Evolutionary conservation across 1,140 invertebrate species (phyloP), one percentile per base, ranked within the genome.

Genomic region (Metaphire vulgaris): DNA sequence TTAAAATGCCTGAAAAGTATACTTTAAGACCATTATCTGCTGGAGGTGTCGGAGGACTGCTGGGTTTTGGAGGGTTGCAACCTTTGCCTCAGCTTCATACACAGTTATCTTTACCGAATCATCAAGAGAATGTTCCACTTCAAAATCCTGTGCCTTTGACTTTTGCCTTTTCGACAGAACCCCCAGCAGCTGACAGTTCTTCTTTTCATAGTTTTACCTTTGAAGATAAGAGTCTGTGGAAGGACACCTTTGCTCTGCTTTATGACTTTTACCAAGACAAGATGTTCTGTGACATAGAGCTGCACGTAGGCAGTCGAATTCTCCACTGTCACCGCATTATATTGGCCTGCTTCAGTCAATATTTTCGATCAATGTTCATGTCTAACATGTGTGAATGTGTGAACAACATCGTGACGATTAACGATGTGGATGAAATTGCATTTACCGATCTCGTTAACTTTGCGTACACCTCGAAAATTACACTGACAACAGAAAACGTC

Each of bases 281-380:
- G 21, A 73, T 82, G 29, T 76, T 86, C 14, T 86, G 82, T 80
- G 85, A 86, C 77, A 78, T 85, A 29, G 83, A 85, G 77, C 78
- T 86, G 1, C 79, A 80, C 65, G 81, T 82, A 76, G 85, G 85
- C 1, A 79, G 76, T 28, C 83, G 78, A 26, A 77, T 79, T 0
- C 81, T 85, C 69, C 76, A 79, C 30, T 86, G 85, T 79, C 85
- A 86, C 72, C 77, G 82, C 31, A 77, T 85, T 31, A 81, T 86
- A 29, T 77, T 86, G 64, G 82, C 84, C 1, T 84, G 81, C 76
- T 76, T 82, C 15, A 85, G 84, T 78, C 71, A 79, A 26, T 86
- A 86, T 77, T 86, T 86, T 75, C 77, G 79, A 21, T 80, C 82
- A 16, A 86, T 86, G 85, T 86, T 86, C 77, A 80, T 81, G 70